phyloP scores from a whole-genome alignment of 2,888 invertebrate genomes.

The Agrochola litura region DNA sequence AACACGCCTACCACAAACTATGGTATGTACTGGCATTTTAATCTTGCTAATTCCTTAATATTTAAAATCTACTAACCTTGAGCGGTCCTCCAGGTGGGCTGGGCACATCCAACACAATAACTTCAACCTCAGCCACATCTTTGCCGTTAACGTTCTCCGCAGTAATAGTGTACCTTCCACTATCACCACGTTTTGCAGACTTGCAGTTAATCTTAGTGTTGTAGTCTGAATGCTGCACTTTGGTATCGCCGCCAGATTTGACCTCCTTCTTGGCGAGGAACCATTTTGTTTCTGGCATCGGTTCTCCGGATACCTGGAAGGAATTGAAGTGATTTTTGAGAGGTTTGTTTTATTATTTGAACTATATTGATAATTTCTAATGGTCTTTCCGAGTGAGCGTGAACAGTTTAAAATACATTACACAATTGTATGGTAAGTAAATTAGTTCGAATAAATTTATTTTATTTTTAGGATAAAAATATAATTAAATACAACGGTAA shows the following conservation, averaged over 20 bases:
- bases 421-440: neutral
- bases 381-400: neutral
- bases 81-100: constrained; percentile 97
- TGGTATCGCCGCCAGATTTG: constrained; percentile 93
- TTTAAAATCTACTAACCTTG: constrained; percentile 89
- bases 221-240: constrained; percentile 95
- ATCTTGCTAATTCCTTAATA: neutral
- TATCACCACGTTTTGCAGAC: constrained; percentile 95
- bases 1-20: too few relatives aligned
- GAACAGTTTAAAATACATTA: neutral
- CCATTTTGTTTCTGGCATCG: constrained; percentile 98
- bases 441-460: too few relatives aligned
- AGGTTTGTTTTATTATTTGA: neutral
- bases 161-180: constrained; percentile 97
- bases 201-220: constrained; percentile 95
- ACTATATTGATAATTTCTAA: neutral
- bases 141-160: constrained; percentile 98
- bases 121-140: constrained; percentile 98
- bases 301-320: constrained; percentile 94
- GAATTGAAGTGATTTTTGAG: neutral
- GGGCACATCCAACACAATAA: constrained; percentile 96
- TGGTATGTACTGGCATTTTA: too few relatives aligned
- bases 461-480: too few relatives aligned
- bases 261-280: constrained; percentile 95
- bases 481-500: too few relatives aligned